Evolutionary conservation across 2,797 vertebrate genomes (phyloP).

Genomic region (Muscicapa comitata): DNA sequence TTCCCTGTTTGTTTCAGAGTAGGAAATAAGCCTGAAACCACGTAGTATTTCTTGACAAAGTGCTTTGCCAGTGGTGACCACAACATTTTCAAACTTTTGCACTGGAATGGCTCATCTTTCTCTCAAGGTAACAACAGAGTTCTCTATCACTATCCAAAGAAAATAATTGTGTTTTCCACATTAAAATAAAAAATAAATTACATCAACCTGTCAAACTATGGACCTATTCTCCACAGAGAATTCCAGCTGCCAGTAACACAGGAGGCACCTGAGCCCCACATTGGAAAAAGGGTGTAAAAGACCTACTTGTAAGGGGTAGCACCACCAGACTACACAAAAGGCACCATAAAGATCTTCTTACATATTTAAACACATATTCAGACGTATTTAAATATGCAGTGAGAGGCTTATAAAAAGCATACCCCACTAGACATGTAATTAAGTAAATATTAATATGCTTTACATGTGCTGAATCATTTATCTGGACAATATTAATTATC

Average conservation of each 20-base stretch:
- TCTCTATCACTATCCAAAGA: not conserved
- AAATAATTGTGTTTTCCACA: not conserved
- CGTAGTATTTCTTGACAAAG: not conserved
- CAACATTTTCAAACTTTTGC: not conserved
- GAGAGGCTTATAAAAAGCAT: not conserved
- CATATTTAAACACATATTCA: not conserved
- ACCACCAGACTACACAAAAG: not conserved
- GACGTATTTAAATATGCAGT: not conserved
- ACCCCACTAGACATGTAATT: not conserved
- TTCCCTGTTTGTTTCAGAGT: constrained; percentile 4
- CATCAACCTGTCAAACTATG: not conserved
- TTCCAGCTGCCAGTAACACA: not conserved
- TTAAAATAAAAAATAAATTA: not conserved
- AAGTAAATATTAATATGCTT: constrained; percentile 7
- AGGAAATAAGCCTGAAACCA: not conserved
- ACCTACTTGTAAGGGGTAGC: not conserved
- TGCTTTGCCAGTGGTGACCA: not conserved
- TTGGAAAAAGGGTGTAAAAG: not conserved
- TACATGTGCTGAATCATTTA: not conserved
- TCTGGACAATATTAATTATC: not conserved
- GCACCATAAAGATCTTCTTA: not conserved
- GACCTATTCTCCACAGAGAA: not conserved
- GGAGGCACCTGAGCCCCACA: not conserved
- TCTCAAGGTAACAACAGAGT: not conserved
- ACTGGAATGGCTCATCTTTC: not conserved